Conservation (phyloP, 2,888 invertebrate species). For the Acrocyrtus sp. region DNA sequence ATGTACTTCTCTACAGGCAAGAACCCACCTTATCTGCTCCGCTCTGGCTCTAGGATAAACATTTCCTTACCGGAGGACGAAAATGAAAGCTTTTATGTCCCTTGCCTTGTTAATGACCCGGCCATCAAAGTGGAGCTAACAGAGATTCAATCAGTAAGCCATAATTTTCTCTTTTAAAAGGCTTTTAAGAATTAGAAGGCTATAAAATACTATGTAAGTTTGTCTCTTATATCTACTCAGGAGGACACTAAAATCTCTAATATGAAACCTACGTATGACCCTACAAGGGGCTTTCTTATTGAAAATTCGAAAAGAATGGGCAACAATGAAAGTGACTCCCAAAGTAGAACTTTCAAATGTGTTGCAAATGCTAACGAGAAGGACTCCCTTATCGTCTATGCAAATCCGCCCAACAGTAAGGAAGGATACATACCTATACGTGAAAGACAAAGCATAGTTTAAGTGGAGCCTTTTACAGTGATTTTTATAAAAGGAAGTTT, state of each 20-base stretch:
- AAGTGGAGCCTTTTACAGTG: too few species aligned
- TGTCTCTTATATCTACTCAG: too few species aligned
- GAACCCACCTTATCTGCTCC: constrained; percentile 39
- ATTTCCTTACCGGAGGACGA: constrained; percentile 27
- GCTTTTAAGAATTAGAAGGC: too few species aligned
- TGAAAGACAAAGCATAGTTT: too few species aligned
- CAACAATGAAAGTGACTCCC: background rate
- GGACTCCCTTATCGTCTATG: constrained; percentile 42
- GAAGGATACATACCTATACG: too few species aligned
- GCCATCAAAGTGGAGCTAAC: constrained; percentile 27
- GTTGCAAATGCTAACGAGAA: constrained; percentile 34
- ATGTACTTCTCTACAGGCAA: too few species aligned
- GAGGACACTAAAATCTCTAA: background rate
- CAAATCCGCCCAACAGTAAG: constrained; percentile 31
- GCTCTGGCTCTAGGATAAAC: constrained; percentile 41
- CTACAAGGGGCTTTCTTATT: constrained; percentile 46
- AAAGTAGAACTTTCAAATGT: constrained; percentile 42
- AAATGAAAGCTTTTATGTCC: constrained; percentile 29
- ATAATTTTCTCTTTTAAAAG: background rate
- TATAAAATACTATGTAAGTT: too few species aligned
- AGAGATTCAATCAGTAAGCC: background rate
- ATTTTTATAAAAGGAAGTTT: too few species aligned
- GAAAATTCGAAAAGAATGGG: background rate
- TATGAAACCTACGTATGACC: constrained; percentile 27
- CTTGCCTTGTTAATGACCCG: constrained; percentile 49